Percentiles rank a stretch among this genome's conserved stretches.
These are phyloP conservation scores for Zophobas morio DNA, from an alignment of 1,140 invertebrate species.

Conservation along the genomic window DNA sequence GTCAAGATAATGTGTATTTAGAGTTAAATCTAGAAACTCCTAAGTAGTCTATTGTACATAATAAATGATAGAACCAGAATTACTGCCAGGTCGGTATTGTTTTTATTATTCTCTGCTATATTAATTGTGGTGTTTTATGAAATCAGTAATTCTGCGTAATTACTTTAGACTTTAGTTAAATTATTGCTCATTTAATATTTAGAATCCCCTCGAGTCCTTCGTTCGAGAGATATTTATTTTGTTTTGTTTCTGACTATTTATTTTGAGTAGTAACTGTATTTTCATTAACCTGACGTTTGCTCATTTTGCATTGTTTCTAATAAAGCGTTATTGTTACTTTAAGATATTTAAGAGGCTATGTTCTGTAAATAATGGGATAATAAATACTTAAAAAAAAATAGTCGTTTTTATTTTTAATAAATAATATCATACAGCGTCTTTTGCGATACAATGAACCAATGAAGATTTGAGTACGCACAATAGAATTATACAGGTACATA, in stretches of 20 bases:
- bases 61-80: slow-evolving; percentile 42
- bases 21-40: background rate
- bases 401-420: slow-evolving; percentile 18
- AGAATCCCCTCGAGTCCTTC: background rate
- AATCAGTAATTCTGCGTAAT: slow-evolving; percentile 33
- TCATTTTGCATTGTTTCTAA: slow-evolving; percentile 34
- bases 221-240: slow-evolving; percentile 1
- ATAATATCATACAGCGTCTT: slow-evolving; percentile 15
- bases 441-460: background rate
- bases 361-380: slow-evolving; percentile 44
- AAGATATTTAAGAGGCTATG: slow-evolving; percentile 45
- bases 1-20: background rate
- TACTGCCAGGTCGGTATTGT: slow-evolving; percentile 46
- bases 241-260: slow-evolving; percentile 30
- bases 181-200: background rate
- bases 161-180: slow-evolving; percentile 32
- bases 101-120: slow-evolving; percentile 21
- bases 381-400: slow-evolving; percentile 42
- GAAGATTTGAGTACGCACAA: slow-evolving; percentile 14
- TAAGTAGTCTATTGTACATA: slow-evolving; percentile 17
- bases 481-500: slow-evolving; percentile 54
- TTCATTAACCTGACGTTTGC: slow-evolving; percentile 22
- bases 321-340: slow-evolving; percentile 39
- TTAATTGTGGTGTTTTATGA: slow-evolving; percentile 2
- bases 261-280: slow-evolving; percentile 6